Percentiles rank a stretch among this genome's conserved stretches.
phyloP scores from a whole-genome alignment of 2,888 invertebrate species.

The Dione vanillae region DNA sequence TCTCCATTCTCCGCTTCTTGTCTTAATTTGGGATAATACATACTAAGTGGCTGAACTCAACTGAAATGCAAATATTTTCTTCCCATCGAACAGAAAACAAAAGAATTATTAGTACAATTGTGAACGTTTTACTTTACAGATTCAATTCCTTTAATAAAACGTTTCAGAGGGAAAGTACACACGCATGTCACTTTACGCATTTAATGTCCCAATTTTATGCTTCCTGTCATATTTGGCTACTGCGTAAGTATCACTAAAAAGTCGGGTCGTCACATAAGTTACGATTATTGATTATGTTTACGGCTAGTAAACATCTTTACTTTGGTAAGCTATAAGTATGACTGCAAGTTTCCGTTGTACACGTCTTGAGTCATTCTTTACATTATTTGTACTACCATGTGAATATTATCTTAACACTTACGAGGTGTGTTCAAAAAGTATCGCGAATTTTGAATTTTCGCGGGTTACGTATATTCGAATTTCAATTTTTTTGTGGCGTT shows the following conservation, averaged over 20 bases:
- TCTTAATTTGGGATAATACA: too few relatives aligned
- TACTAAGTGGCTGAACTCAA: too few relatives aligned
- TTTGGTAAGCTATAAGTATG: slow-evolving; percentile 61
- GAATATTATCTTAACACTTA: slow-evolving; percentile 16
- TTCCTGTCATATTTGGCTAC: slow-evolving; percentile 61
- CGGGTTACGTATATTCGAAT: too few relatives aligned
- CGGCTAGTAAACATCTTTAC: slow-evolving; percentile 75
- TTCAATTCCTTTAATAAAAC: slow-evolving; percentile 10
- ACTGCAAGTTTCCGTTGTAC: slow-evolving; percentile 60
- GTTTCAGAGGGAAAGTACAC: slow-evolving; percentile 17
- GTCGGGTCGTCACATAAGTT: slow-evolving; percentile 68
- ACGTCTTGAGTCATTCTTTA: slow-evolving; percentile 22
- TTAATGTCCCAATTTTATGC: slow-evolving; percentile 54
- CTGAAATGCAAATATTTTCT: too few relatives aligned
- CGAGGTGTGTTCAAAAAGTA: too few relatives aligned
- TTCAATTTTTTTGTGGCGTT: too few relatives aligned
- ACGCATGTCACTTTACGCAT: slow-evolving; percentile 37
- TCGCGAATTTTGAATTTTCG: too few relatives aligned
- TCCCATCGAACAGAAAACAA: too few relatives aligned
- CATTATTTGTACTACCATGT: slow-evolving; percentile 10
- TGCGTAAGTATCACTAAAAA: slow-evolving; percentile 69
- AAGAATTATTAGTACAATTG: neutral
- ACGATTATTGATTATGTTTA: slow-evolving; percentile 80
- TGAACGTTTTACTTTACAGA: slow-evolving; percentile 1
- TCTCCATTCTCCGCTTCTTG: too few relatives aligned